Base-by-base conservation (phyloP, 2,113 vertebrate species). In the Oreochromis tanganicae region DNA sequence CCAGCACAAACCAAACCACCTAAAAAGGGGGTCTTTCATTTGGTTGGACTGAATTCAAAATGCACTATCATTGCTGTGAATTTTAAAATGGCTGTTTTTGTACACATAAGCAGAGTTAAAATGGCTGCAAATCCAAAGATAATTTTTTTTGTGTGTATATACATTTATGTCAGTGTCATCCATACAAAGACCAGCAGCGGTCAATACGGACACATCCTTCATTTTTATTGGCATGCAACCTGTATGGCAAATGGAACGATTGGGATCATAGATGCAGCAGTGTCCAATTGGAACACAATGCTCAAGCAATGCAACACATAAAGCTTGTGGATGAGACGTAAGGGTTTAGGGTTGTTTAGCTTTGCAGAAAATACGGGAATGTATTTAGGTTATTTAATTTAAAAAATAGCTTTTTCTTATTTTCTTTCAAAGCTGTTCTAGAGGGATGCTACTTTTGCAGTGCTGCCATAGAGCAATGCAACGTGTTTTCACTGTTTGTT, bases 391-490 rank as follows among this genome's bases (percentile, higher is more conserved):
- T 1, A 56, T 48, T 59, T 13, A 32, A 80, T 75, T 54, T 12
- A 16, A 80, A 66, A 27, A 85, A 82, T 55, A 48, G 14, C 24
- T 75, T 75, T 75, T 48, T 75, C 10, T 32, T 19, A 4, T 48
- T 29, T 48, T 32, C 48, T 52, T 52, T 79, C 13, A 61, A 57
- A 87, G 61, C n/a, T 68, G 34, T 41, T 88, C 27, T 57, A 16
- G 17, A 68, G 59, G 41, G 52, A 17, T 81, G 54, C 17, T 85
- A 52, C 61, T 50, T 87, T n/a, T 84, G 68, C 83, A 82, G 81
- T 93, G 87, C 93, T 93, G 93, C 88, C 90, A 92, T 93, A 95
- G 91, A 93, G 91, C 92, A 95, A 92, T 95, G 91, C 90, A 93
- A 94, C 92, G 52, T 86, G 80, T 90, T 91, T 73, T 91, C 52